Evolutionary conservation across 2,113 vertebrate genomes (phyloP), one percentile per base, ranked within the genome.

Genomic region (Corythornis vintsioides): DNA sequence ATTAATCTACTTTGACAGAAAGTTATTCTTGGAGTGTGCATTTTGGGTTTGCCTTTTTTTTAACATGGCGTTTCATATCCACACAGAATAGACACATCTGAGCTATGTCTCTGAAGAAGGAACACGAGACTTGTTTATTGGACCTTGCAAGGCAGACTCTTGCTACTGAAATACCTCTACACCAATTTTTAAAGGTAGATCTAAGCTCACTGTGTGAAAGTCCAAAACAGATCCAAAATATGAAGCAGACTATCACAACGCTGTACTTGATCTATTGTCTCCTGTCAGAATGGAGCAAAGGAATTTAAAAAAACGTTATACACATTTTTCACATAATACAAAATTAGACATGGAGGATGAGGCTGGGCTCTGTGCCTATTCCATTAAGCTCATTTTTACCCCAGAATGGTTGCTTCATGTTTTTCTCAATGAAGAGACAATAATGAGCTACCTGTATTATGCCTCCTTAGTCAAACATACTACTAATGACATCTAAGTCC

Each of bases 1-100:
- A 89, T 80, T 64, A 7, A 67, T 69, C 72, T 55, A 24, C 67
- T 88, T 64, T 52, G 40, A 86, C 38, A 86, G 63, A 90, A 86
- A 88, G 35, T 20, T 88, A 7, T 28, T 53, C 57, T 52, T 42
- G 31, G 43, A 72, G 11, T 20, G 25, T 8, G 20, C 7, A 15
- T 52, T 71, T 53, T 64, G 15, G 20, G 6, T 7, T 55, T 79
- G 4, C 21, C 3, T 47, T 19, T 10, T 24, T 55, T 79, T 69
- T 29, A 13, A 9, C n/a, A 42, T 31, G 2, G 7, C 50, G 6
- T 14, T 75, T 90, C 69, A 43, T 16, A 42, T 29, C 31, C 40
- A 24, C 3, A 3, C 14, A 40, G 5, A 57, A 21, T 0, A 69
- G 24, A 50, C 26, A 28, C 63, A 43, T 13, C 4, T 40, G 53